These are phyloP conservation scores for Clarias pachynema DNA, from an alignment of 2,797 vertebrate genomes.

Conservation along the genomic window DNA sequence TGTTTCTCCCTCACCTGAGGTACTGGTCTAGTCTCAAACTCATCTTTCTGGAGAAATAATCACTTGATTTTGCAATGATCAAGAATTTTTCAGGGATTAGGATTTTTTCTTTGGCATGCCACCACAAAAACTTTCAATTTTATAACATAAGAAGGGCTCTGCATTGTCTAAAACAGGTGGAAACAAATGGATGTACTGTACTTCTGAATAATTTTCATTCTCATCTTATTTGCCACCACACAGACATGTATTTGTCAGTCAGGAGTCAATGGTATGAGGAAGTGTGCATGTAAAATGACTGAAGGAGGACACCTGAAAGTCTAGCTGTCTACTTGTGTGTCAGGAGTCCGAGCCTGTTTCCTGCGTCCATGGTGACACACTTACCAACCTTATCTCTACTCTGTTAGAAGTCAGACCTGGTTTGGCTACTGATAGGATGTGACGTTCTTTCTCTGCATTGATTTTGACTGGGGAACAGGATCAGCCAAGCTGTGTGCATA, in stretches of 20 bases:
- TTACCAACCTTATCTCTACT: constrained; percentile 30
- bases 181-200: neutral
- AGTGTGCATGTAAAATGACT: constrained; percentile 3
- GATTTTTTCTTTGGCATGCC: too few relatives aligned
- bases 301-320: constrained; percentile 32
- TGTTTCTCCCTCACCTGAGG: neutral
- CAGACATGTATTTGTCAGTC: constrained; percentile 6
- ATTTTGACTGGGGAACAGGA: constrained; percentile 15
- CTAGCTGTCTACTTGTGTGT: constrained; percentile 35
- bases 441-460: constrained; percentile 19
- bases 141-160: neutral
- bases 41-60: neutral
- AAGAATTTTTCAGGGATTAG: neutral
- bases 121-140: neutral
- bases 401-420: neutral
- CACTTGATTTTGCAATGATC: neutral
- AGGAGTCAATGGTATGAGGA: constrained; percentile 7
- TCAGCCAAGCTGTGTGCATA: constrained; percentile 2
- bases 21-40: neutral
- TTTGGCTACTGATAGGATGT: constrained; percentile 15
- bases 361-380: neutral
- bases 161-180: neutral
- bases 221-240: neutral
- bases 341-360: constrained; percentile 2
- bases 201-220: neutral